These are phyloP conservation scores for Dreissena polymorpha DNA, from an alignment of 1,140 invertebrate species.

Conservation along the genomic window DNA sequence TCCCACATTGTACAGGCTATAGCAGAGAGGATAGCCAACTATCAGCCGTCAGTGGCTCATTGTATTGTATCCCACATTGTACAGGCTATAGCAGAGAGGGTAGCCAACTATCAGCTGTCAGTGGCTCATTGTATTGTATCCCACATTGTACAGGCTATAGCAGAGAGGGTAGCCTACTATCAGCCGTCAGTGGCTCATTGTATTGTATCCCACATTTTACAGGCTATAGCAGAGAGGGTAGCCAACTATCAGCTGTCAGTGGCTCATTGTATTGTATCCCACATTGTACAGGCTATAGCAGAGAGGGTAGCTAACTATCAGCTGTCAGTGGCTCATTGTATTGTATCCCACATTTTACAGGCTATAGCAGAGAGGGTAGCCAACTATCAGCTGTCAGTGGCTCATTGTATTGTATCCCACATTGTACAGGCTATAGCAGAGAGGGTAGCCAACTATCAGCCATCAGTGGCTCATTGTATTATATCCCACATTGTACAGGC, in stretches of 20 bases:
- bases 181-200: conserved; percentile 65
- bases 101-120: conserved; percentile 64
- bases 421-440: conserved; percentile 66
- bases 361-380: conserved; percentile 64
- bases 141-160: conserved; percentile 66
- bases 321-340: conserved; percentile 64
- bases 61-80: no score
- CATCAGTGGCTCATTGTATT: conserved; percentile 65
- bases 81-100: conserved; percentile 65
- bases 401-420: no score
- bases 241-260: conserved; percentile 64
- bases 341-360: no score
- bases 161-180: conserved; percentile 64
- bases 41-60: conserved; percentile 65
- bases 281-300: conserved; percentile 65
- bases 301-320: conserved; percentile 66
- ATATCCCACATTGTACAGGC: no score
- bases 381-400: conserved; percentile 64
- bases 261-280: no score
- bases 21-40: conserved; percentile 64
- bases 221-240: conserved; percentile 67
- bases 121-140: no score
- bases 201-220: no score
- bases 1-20: no score
- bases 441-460: conserved; percentile 64